Conservation (phyloP, 2,113 vertebrate genomes). For the Microtus richardsoni region DNA sequence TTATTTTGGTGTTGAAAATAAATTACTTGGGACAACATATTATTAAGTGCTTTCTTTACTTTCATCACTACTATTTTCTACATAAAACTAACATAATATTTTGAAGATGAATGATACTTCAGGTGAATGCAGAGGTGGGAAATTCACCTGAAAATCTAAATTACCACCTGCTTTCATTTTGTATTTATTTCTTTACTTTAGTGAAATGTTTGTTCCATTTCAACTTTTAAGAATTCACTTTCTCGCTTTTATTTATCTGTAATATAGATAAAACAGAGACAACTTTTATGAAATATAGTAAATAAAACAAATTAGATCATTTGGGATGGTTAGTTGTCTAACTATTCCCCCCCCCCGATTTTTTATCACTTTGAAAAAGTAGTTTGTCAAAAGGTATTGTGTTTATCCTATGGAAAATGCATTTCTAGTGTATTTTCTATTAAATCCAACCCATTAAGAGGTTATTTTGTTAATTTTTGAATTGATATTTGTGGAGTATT, state of each 20-base stretch:
- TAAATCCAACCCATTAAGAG: constrained; percentile 55
- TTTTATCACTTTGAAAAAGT: background rate
- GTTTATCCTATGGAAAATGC: constrained; percentile 15
- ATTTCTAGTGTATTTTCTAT: background rate
- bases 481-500: constrained; percentile 72
- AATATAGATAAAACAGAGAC: constrained; percentile 32
- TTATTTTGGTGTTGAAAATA: constrained; percentile 68
- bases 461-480: constrained; percentile 77
- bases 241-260: constrained; percentile 24
- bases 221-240: constrained; percentile 41
- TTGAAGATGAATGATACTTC: constrained; percentile 13
- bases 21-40: constrained; percentile 55
- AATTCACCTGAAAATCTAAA: constrained; percentile 54
- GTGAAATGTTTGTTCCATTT: background rate
- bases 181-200: constrained; percentile 16
- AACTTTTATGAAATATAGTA: constrained; percentile 23
- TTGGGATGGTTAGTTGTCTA: constrained; percentile 1
- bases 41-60: constrained; percentile 63
- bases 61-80: constrained; percentile 10
- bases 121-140: background rate
- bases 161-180: constrained; percentile 15
- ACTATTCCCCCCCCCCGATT: background rate
- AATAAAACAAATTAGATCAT: constrained; percentile 44
- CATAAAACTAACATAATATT: constrained; percentile 36
- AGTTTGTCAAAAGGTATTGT: constrained; percentile 37